phyloP scores from a whole-genome alignment of 2,888 invertebrate genomes.

The Orthosia gracilis region DNA sequence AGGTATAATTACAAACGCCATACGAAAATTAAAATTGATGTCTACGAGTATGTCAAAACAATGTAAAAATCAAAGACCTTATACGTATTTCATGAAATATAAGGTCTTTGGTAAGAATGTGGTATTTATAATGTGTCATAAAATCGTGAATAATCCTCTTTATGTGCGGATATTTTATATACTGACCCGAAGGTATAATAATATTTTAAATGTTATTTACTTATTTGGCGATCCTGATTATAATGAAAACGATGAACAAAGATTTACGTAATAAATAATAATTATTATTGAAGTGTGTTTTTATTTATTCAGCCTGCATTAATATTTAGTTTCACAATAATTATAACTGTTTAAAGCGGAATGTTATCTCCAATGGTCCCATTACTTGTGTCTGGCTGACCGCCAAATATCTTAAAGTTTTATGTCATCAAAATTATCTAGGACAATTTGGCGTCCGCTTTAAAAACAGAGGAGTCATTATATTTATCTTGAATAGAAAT shows the following conservation, averaged over 20 bases:
- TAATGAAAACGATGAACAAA: slow-evolving; percentile 80
- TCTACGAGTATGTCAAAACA: too few species aligned
- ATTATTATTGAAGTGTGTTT: slow-evolving; percentile 71
- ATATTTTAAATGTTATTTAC: slow-evolving; percentile 65
- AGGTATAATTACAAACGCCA: slow-evolving; percentile 50
- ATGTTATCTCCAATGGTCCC: slow-evolving; percentile 79
- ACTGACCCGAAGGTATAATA: slow-evolving; percentile 62
- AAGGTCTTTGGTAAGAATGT: slow-evolving; percentile 57
- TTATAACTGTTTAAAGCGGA: slow-evolving; percentile 68
- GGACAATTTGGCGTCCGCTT: slow-evolving; percentile 88
- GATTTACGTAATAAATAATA: slow-evolving; percentile 84
- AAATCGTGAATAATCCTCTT: slow-evolving; percentile 62
- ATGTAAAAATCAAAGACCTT: too few species aligned
- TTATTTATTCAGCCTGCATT: slow-evolving; percentile 49
- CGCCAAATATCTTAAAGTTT: slow-evolving; percentile 85
- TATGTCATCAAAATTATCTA: slow-evolving; percentile 88
- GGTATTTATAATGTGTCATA: slow-evolving; percentile 69
- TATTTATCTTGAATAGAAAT: slow-evolving; percentile 84
- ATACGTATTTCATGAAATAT: too few species aligned
- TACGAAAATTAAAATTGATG: slow-evolving; percentile 57
- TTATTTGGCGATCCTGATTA: slow-evolving; percentile 69
- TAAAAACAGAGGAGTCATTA: slow-evolving; percentile 85
- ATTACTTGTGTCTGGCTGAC: slow-evolving; percentile 81
- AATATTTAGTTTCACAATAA: slow-evolving; percentile 50
- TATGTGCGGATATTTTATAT: slow-evolving; percentile 66